A percentile compares a stretch with the other conserved stretches of the same genome.
Evolutionary conservation across 2,113 vertebrate genomes (phyloP).

Genomic region (Henicopernis longicauda): DNA sequence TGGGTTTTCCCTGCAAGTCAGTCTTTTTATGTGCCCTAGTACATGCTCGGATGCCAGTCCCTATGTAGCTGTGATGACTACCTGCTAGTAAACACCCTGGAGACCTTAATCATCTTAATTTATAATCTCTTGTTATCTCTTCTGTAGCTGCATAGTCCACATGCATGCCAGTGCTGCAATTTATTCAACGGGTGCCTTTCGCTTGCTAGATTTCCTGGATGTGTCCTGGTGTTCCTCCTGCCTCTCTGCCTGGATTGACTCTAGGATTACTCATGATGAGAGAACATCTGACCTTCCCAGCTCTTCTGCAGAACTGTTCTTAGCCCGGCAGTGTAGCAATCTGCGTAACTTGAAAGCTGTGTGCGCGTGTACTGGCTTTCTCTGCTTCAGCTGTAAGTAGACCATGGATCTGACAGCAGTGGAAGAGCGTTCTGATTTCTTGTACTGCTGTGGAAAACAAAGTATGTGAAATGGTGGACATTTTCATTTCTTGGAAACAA

Average conservation of each 20-base stretch:
- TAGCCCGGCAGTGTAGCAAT: background rate
- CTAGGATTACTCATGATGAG: background rate
- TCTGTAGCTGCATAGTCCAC: background rate
- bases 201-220: background rate
- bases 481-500: background rate
- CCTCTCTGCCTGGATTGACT: background rate
- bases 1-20: background rate
- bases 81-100: background rate
- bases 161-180: background rate
- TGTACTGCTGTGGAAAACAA: background rate
- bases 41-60: background rate
- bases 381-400: background rate
- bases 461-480: background rate
- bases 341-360: background rate
- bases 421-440: background rate
- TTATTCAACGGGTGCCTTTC: background rate
- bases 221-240: background rate
- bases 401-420: background rate
- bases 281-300: background rate
- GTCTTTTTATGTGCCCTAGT: background rate
- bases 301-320: background rate
- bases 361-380: background rate
- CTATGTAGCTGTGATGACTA: background rate
- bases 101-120: background rate
- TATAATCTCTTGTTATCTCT: background rate